Conservation (phyloP, 2,797 vertebrate species). For the Trachurus trachurus region DNA sequence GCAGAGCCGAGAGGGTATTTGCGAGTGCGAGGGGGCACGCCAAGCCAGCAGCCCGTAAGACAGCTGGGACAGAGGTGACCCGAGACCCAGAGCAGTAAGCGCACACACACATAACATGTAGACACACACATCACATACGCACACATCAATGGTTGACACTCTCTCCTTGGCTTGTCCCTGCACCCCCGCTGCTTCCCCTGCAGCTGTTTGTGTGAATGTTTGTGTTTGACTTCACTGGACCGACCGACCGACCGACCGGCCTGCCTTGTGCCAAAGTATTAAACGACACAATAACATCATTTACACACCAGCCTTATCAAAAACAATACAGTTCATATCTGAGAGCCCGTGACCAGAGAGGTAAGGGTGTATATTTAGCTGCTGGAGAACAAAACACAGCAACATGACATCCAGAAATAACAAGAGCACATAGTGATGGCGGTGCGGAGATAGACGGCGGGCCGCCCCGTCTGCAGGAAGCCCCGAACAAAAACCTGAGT, state of each 20-base stretch:
- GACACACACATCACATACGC: conserved; percentile 26
- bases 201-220: conserved; percentile 72
- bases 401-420: conserved; percentile 75
- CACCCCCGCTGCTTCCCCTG: conserved; percentile 37
- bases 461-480: conserved; percentile 68
- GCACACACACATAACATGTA: conserved; percentile 26
- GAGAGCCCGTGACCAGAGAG: conserved; percentile 37
- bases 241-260: neutral
- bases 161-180: conserved; percentile 37
- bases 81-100: conserved; percentile 34
- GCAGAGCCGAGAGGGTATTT: conserved; percentile 51
- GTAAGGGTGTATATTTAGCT: conserved; percentile 79
- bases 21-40: conserved; percentile 55
- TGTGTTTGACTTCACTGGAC: conserved; percentile 35
- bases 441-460: conserved; percentile 50
- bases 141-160: conserved; percentile 50
- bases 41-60: conserved; percentile 61
- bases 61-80: conserved; percentile 86
- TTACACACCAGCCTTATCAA: conserved; percentile 43
- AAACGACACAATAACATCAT: conserved; percentile 53
- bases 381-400: conserved; percentile 76
- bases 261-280: conserved; percentile 32
- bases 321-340: conserved; percentile 66
- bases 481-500: conserved; percentile 58
- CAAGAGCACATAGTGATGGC: conserved; percentile 47